Base-by-base conservation (phyloP, 2,797 vertebrate genomes). In the Labroides dimidiatus region DNA sequence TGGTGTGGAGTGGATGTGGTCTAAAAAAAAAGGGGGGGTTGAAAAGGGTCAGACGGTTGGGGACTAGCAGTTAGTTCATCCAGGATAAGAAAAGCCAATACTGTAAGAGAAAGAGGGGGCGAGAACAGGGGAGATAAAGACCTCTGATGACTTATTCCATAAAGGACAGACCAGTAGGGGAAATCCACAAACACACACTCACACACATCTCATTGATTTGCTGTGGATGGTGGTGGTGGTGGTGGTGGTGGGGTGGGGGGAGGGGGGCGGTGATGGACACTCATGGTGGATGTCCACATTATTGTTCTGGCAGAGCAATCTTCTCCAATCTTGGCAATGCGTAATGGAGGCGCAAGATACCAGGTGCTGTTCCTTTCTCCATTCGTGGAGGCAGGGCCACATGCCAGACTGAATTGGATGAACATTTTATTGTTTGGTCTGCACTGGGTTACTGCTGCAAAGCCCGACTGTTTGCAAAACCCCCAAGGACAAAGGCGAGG, bases 301-400 rank as follows among this genome's bases (percentile, higher is more conserved):
- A 92, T 90, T 90, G 85, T 85, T 83, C 84, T 91, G 90, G 90
- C 89, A 91, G 88, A 76, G 63, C 82, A 91, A 92, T 92, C 91
- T 92, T 87, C 82, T 81, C 84, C 86, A 83, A 85, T 90, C 87
- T 91, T 84, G 86, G 87, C 87, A 69, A 68, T 63, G 77, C 8
- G 77, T 87, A 88, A 91, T 89, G 84, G 88, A 85, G 86, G 78
- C 72, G 74, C 76, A 15, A 86, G 88, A 89, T 85, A 86, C 82
- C 90, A 90, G 91, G 89, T 90, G 91, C 72, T 75, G 78, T 70
- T 89, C 60, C 68, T 64, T 49, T 81, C 78, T 84, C 87, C 64
- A 72, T 88, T 86, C 61, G 33, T 62, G 82, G 52, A 89, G 80
- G 76, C 86, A 75, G 69, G 84, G 80, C 82, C 81, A 84, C 81